These are phyloP conservation scores for Cyprinodon brontotheroides DNA, from an alignment of 2,113 vertebrate genomes.

Conservation along the genomic window DNA sequence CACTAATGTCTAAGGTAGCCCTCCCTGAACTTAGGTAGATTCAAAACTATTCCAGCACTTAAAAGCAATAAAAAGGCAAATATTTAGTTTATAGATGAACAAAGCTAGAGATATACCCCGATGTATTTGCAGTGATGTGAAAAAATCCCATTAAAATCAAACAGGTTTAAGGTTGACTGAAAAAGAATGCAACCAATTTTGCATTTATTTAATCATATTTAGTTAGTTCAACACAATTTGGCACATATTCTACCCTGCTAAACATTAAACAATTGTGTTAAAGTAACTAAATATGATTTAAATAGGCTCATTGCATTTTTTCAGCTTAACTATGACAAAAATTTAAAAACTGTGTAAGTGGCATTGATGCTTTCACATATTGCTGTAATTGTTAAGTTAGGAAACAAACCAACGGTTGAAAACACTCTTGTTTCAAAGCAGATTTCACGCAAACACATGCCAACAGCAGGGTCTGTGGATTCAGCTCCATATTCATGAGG, in stretches of 20 bases:
- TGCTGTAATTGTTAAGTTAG: not conserved
- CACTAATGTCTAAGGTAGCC: not conserved
- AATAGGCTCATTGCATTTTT: too few relatives aligned
- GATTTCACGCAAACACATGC: slow-evolving; percentile 4
- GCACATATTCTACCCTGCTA: too few relatives aligned
- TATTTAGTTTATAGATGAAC: not conserved
- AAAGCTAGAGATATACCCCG: too few relatives aligned
- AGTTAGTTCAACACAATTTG: too few relatives aligned
- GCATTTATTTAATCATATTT: too few relatives aligned
- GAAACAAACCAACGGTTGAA: not conserved
- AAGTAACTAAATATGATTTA: too few relatives aligned
- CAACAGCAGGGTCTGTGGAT: not conserved
- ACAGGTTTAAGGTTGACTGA: not conserved
- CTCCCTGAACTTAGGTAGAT: not conserved
- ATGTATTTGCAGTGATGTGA: not conserved
- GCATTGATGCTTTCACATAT: not conserved
- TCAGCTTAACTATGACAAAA: not conserved
- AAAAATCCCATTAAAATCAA: not conserved
- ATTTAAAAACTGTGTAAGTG: not conserved
- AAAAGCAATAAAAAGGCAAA: not conserved
- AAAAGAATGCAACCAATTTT: too few relatives aligned
- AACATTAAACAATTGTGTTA: too few relatives aligned
- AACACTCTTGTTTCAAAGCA: slow-evolving; percentile 9
- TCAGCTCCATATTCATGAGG: slow-evolving; percentile 34
- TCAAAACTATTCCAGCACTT: not conserved